Evolutionary conservation across 2,888 invertebrate genomes (phyloP).

Genomic region (Idaea aversata): DNA sequence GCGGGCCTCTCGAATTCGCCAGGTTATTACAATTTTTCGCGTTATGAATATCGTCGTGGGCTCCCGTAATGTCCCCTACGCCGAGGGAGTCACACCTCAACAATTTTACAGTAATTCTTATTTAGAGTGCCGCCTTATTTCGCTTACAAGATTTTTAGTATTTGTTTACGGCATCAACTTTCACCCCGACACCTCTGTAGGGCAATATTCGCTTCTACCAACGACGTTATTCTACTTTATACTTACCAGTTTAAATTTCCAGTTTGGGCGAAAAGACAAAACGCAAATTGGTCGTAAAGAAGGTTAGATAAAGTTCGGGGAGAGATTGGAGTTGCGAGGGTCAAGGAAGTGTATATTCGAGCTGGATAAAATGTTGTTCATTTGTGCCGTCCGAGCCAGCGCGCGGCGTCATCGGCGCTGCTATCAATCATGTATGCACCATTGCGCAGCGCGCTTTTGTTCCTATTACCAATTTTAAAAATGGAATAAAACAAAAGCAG

Average conservation of each 20-base stretch:
- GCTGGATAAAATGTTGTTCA: slow-evolving; percentile 54
- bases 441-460: slow-evolving; percentile 75
- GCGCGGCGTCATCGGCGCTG: slow-evolving; percentile 62
- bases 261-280: slow-evolving; percentile 43
- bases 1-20: slow-evolving; percentile 53
- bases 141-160: slow-evolving; percentile 79
- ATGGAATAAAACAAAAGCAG: slow-evolving; percentile 67
- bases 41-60: slow-evolving; percentile 77
- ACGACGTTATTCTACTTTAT: slow-evolving; percentile 62
- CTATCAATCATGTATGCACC: slow-evolving; percentile 79
- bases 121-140: slow-evolving; percentile 78
- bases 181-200: slow-evolving; percentile 54
- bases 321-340: slow-evolving; percentile 38
- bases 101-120: slow-evolving; percentile 79
- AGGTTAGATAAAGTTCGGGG: slow-evolving; percentile 27
- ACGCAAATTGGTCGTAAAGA: slow-evolving; percentile 57
- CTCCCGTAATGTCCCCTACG: slow-evolving; percentile 56
- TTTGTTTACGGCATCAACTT: slow-evolving; percentile 75
- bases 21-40: slow-evolving; percentile 80
- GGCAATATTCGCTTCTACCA: slow-evolving; percentile 65
- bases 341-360: slow-evolving; percentile 64
- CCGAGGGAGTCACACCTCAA: slow-evolving; percentile 74
- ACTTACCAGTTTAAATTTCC: slow-evolving; percentile 40
- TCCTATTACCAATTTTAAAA: slow-evolving; percentile 76
- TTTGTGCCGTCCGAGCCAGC: slow-evolving; percentile 22